Evolutionary conservation across 2,888 invertebrate genomes (phyloP).

Genomic region (Rhagium mordax): DNA sequence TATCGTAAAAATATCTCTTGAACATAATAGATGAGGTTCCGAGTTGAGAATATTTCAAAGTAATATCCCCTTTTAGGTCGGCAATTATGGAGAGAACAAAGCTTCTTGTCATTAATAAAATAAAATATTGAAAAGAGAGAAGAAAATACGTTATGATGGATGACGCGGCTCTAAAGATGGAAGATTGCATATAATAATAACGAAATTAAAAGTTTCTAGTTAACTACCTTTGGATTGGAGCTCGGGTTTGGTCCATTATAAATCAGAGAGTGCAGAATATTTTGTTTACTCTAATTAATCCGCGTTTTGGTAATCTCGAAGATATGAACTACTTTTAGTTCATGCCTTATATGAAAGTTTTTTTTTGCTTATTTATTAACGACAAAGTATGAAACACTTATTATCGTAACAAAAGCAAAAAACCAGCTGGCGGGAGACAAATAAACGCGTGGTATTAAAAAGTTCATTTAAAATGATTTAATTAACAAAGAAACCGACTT

Average conservation of each 20-base stretch:
- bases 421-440: not conserved
- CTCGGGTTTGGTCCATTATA: no score
- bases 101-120: constrained; percentile 30
- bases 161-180: not conserved
- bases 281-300: no score
- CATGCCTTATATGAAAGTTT: no score
- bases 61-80: constrained; percentile 18
- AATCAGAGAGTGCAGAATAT: no score
- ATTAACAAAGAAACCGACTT: not conserved
- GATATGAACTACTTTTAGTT: no score
- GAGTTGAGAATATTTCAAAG: constrained; percentile 19
- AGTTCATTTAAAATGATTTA: not conserved
- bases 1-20: constrained; percentile 29
- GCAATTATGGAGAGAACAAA: constrained; percentile 30
- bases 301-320: no score
- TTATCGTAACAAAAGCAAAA: no score
- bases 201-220: no score
- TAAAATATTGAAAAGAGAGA: constrained; percentile 19
- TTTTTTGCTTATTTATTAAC: no score
- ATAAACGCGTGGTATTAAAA: not conserved
- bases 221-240: no score
- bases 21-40: constrained; percentile 29
- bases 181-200: constrained; percentile 11
- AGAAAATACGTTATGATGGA: constrained; percentile 9
- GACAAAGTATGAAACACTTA: no score